Evolutionary conservation across 2,888 invertebrate species (phyloP).

Genomic region (Sericinus montela): DNA sequence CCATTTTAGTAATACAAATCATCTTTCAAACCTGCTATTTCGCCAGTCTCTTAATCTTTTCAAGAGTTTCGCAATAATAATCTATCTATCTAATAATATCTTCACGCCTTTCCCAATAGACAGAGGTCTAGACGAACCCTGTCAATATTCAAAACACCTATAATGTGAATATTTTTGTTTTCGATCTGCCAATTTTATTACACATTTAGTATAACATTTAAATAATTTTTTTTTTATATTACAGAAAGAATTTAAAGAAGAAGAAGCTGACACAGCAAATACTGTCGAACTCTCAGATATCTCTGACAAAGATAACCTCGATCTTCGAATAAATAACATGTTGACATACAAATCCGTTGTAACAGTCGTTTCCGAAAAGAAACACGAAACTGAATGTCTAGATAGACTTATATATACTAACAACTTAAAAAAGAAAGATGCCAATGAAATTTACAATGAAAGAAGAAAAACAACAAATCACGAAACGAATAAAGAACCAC

Average conservation of each 20-base stretch:
- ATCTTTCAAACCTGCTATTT: too few relatives aligned
- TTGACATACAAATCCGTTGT: conserved; percentile 56
- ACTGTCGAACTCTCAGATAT: conserved; percentile 31
- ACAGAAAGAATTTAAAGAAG: conserved; percentile 51
- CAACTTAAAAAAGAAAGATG: conserved; percentile 31
- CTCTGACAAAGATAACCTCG: conserved; percentile 41
- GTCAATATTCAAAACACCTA: too few relatives aligned
- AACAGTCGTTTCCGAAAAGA: conserved; percentile 44
- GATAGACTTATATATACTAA: not conserved
- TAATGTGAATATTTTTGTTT: too few relatives aligned
- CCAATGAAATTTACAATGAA: conserved; percentile 49
- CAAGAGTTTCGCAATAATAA: too few relatives aligned
- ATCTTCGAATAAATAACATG: conserved; percentile 63
- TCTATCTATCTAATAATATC: too few relatives aligned
- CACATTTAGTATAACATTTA: too few relatives aligned
- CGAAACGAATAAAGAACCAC: not conserved
- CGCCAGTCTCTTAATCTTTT: too few relatives aligned
- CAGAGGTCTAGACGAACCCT: too few relatives aligned
- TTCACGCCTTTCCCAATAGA: too few relatives aligned
- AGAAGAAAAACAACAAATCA: too few relatives aligned
- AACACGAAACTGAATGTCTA: conserved; percentile 30
- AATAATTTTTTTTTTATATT: conserved; percentile 18
- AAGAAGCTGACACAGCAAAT: conserved; percentile 51
- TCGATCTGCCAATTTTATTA: too few relatives aligned
- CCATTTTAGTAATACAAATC: too few relatives aligned